Conservation (phyloP, 1,140 invertebrate genomes). For the Ptiloglossa arizonensis region DNA sequence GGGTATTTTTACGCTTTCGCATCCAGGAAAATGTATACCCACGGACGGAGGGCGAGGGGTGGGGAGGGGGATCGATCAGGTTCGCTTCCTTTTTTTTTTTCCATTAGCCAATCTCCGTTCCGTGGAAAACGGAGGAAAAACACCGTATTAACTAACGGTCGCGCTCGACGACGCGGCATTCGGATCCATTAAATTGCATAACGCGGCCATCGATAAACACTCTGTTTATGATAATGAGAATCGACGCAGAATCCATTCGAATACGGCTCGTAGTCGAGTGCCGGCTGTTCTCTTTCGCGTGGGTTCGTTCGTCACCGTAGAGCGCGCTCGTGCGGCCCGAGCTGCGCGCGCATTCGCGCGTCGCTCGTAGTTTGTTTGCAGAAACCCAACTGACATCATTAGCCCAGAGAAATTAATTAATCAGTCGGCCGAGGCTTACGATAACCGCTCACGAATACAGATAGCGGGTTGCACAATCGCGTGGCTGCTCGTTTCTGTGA, state of each 20-base stretch:
- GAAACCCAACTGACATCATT: constrained; percentile 47
- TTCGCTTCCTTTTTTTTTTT: constrained; percentile 22
- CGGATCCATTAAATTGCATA: constrained; percentile 23
- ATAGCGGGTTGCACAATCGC: constrained; percentile 51
- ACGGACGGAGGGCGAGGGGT: too few relatives aligned
- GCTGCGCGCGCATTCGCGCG: constrained; percentile 3
- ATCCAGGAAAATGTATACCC: constrained; percentile 34
- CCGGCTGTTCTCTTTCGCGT: neutral
- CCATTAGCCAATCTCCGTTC: constrained; percentile 28
- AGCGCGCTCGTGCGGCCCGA: neutral
- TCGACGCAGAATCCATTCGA: constrained; percentile 38
- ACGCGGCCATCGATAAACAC: constrained; percentile 33
- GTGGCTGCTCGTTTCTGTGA: neutral
- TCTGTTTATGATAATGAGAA: constrained; percentile 50
- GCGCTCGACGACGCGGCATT: neutral
- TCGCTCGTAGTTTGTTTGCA: constrained; percentile 31
- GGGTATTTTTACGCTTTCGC: constrained; percentile 47
- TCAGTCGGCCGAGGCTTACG: constrained; percentile 11
- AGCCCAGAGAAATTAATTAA: constrained; percentile 57
- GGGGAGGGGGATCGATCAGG: constrained; percentile 12
- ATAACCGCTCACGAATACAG: constrained; percentile 52
- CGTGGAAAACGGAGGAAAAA: constrained; percentile 19
- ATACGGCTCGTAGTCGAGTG: neutral
- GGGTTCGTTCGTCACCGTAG: too few relatives aligned
- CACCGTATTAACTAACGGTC: constrained; percentile 26